Evolutionary conservation across 2,113 vertebrate genomes (phyloP).

Genomic region (Mystacornis crossleyi): DNA sequence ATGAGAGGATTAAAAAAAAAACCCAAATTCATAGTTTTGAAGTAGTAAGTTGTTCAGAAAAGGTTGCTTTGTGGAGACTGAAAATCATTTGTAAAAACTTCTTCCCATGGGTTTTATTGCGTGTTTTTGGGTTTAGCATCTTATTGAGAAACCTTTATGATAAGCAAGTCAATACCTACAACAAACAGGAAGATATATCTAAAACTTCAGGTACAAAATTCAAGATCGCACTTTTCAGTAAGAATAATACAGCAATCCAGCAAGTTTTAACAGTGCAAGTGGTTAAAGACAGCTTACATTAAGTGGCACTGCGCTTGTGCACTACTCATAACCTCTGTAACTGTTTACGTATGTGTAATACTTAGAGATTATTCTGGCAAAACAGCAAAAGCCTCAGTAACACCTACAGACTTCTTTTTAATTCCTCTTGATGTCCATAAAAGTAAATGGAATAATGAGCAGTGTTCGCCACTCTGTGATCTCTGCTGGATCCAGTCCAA

Average conservation of each 20-base stretch:
- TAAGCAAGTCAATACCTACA: not conserved
- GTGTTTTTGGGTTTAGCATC: not conserved
- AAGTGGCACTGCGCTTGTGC: not conserved
- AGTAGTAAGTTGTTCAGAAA: not conserved
- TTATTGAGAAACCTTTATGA: not conserved
- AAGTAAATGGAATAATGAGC: not conserved
- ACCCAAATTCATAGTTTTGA: not conserved
- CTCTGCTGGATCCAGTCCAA: not conserved
- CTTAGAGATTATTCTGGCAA: not conserved
- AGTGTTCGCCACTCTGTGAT: not conserved
- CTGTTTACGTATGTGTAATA: not conserved
- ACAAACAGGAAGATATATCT: not conserved
- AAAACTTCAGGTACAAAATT: not conserved
- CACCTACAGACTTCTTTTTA: not conserved
- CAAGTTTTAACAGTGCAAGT: not conserved
- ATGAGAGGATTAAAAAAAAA: not conserved
- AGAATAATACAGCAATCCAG: not conserved
- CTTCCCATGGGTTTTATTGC: not conserved
- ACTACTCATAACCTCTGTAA: not conserved
- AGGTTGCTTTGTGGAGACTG: not conserved
- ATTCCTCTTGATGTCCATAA: not conserved
- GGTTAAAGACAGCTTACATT: not conserved
- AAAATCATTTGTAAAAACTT: not conserved
- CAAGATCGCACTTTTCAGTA: not conserved
- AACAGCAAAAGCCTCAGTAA: conserved; percentile 4